Percentiles rank a stretch among this genome's conserved stretches.
Evolutionary conservation across 2,888 invertebrate genomes (phyloP).

Genomic region (Mystacides longicornis): DNA sequence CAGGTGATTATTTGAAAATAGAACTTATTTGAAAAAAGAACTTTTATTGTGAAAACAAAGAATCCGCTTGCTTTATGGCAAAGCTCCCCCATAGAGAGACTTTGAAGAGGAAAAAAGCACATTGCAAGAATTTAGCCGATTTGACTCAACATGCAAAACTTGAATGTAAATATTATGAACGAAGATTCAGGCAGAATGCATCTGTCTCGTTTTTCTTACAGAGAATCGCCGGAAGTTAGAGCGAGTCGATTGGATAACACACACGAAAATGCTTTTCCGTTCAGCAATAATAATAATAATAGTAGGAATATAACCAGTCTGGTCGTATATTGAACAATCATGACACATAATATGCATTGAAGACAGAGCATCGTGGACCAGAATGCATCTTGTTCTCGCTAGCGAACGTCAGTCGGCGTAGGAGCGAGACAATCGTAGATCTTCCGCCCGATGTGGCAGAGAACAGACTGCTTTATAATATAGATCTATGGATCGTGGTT

Average conservation of each 20-base stretch:
- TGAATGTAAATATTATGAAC: constrained; percentile 3
- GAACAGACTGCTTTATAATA: constrained; percentile 45
- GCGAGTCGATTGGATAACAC: constrained; percentile 17
- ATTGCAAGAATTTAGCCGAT: constrained; percentile 9
- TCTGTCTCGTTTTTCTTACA: constrained; percentile 10
- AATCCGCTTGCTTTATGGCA: constrained; percentile 12
- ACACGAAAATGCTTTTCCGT: constrained; percentile 15
- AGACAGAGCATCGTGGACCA: constrained; percentile 5
- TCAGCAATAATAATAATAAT: constrained; percentile 18
- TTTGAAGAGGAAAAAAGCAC: constrained; percentile 12
- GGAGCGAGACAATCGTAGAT: constrained; percentile 19
- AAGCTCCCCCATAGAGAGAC: constrained; percentile 4
- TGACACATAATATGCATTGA: constrained; percentile 8
- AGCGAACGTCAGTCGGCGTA: constrained; percentile 1
- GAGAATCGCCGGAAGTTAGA: constrained; percentile 17
- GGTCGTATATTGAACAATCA: constrained; percentile 7
- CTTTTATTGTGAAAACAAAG: constrained; percentile 8
- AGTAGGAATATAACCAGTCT: no score
- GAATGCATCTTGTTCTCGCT: constrained; percentile 12
- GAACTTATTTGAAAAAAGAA: no score
- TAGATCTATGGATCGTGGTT: constrained; percentile 31
- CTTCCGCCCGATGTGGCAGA: constrained; percentile 14
- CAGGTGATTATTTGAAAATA: no score
- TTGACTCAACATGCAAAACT: neutral
- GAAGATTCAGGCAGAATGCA: constrained; percentile 5